Evolutionary conservation across 2,113 vertebrate species (phyloP), one percentile per base, ranked within the genome.

Genomic region (Centrocercus urophasianus): DNA sequence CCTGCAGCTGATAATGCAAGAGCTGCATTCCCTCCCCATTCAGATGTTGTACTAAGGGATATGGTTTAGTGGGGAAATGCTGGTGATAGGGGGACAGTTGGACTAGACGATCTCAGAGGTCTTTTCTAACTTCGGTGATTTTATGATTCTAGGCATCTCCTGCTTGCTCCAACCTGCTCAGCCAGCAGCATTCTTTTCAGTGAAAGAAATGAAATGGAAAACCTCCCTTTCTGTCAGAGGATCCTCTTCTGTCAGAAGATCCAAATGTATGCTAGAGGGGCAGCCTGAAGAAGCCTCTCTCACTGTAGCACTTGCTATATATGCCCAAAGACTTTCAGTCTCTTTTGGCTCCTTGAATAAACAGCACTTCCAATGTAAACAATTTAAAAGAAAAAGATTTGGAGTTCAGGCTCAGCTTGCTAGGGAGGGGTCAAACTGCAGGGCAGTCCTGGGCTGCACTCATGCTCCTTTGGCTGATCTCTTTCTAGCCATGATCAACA

Each of bases 171-270:
- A 61, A 57, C 69, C 76, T 88, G 76, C 93, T 61, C 48, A 69
- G 83, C 43, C n/a, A 45, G 66, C 30, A 93, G 56, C 88, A 95
- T 90, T 91, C 90, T 76, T 94, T 90, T 54, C 82, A 91, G 36
- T 32, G 65, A 48, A 95, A 93, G 57, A 63, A 93, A 66, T 34
- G 86, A 90, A 78, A 70, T 6, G 48, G n/a, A 52, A 88, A 82
- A 83, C 63, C 42, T 90, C 83, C 36, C 82, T 79, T 91, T 86
- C 2, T 32, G 8, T 34, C 25, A 28, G 36, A 59, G n/a, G 54
- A 52, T 79, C 40, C 34, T 32, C 61, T 66, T 67, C 2, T 32
- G 8, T 34, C 25, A 28, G 36, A 59, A 28, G 54, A 52, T 79
- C 45, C 40, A 56, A 74, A 70, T 30, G 56, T 38, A 61, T 0